These are phyloP conservation scores for Hecatera dysodea DNA, from an alignment of 2,888 invertebrate genomes.

Conservation along the genomic window DNA sequence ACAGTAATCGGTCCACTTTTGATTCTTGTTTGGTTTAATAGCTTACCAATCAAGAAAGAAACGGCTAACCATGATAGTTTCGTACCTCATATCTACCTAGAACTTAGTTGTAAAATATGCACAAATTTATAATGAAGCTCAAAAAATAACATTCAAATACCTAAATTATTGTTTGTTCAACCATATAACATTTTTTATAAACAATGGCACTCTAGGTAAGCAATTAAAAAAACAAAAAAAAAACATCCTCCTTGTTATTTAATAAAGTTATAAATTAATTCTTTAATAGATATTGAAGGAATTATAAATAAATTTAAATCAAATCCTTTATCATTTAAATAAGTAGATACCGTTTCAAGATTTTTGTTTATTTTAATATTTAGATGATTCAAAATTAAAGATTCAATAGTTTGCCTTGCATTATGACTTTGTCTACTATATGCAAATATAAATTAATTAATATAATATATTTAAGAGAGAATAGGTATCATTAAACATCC, in stretches of 20 bases:
- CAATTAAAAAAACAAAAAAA: not conserved
- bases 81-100: not conserved
- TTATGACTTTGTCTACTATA: not conserved
- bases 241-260: not conserved
- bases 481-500: not conserved
- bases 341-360: not conserved
- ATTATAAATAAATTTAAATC: not conserved
- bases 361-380: not conserved
- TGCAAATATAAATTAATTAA: not conserved
- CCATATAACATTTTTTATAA: not conserved
- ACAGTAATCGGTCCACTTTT: slow-evolving; percentile 5
- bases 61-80: not conserved
- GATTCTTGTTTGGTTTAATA: not conserved
- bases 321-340: slow-evolving; percentile 5
- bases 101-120: not conserved
- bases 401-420: not conserved
- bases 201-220: not conserved
- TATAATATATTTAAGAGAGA: not conserved
- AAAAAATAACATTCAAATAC: not conserved
- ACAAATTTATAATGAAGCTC: not conserved
- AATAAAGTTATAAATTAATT: slow-evolving; percentile 15
- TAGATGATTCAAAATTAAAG: not conserved
- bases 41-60: not conserved
- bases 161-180: not conserved
- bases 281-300: not conserved